Conservation (phyloP, 2,113 vertebrate species). For the Neogale vison region DNA sequence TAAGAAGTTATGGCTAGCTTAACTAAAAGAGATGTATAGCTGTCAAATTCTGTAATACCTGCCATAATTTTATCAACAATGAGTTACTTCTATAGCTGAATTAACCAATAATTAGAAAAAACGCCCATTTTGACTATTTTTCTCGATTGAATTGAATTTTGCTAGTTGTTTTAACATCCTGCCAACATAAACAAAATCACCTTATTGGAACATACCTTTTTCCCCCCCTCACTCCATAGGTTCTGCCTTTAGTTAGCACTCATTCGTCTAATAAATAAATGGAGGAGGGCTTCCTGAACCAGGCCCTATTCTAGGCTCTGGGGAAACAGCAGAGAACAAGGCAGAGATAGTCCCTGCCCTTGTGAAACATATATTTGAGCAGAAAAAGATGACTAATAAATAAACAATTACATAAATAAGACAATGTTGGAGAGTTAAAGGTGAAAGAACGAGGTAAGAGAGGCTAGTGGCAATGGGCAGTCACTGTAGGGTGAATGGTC, state of each 20-base stretch:
- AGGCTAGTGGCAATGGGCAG: neutral
- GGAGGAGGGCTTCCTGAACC: neutral
- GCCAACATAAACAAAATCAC: neutral
- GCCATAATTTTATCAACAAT: neutral
- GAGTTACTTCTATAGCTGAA: neutral
- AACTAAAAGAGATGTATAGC: neutral
- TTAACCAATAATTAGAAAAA: neutral
- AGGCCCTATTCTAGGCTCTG: neutral
- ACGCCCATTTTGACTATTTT: neutral
- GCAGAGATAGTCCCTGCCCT: neutral
- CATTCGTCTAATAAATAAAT: neutral
- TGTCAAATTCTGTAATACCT: neutral
- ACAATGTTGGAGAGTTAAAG: neutral
- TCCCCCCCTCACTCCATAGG: neutral
- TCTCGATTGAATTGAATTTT: neutral
- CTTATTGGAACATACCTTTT: neutral
- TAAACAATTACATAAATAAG: neutral
- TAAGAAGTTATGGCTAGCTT: neutral
- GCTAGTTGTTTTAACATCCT: neutral
- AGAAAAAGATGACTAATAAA: neutral
- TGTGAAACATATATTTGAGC: neutral
- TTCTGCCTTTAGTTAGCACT: neutral
- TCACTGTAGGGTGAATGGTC: fast-evolving
- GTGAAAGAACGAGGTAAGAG: neutral
- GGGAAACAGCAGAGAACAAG: neutral